phyloP scores from a whole-genome alignment of 2,888 invertebrate genomes.

The Campoletis raptor region DNA sequence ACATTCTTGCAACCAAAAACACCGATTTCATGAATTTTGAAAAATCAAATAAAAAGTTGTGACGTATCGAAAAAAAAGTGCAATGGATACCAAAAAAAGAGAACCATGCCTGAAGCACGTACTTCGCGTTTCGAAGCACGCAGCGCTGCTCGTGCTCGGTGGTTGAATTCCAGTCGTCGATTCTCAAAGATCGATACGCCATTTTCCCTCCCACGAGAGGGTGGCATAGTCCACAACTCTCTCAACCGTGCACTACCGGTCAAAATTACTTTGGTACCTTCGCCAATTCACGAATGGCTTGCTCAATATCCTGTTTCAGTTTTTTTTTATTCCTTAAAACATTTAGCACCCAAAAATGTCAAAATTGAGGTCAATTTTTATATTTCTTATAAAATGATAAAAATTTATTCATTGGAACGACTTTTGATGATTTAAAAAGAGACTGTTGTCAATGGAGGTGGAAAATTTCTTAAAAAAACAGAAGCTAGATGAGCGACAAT shows the following conservation, averaged over 20 bases:
- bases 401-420: too few relatives aligned
- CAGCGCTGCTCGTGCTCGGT: not conserved
- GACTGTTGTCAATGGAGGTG: too few relatives aligned
- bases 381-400: too few relatives aligned
- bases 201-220: conserved; percentile 49
- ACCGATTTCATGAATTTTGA: not conserved
- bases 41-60: not conserved
- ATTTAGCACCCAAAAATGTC: too few relatives aligned
- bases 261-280: not conserved
- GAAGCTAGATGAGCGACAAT: too few relatives aligned
- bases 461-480: too few relatives aligned
- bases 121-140: conserved; percentile 10
- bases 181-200: conserved; percentile 65
- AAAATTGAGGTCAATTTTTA: too few relatives aligned
- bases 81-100: not conserved
- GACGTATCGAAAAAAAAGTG: not conserved
- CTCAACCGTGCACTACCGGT: not conserved
- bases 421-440: too few relatives aligned
- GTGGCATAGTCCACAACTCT: not conserved
- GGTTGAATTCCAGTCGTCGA: conserved; percentile 43
- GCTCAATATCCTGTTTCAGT: not conserved
- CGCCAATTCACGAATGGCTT: not conserved
- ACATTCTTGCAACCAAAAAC: not conserved
- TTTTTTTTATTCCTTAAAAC: not conserved
- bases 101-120: not conserved